Percentiles rank a stretch among this genome's conserved stretches.
phyloP scores from a whole-genome alignment of 2,797 vertebrate genomes.

The Falco berigora region DNA sequence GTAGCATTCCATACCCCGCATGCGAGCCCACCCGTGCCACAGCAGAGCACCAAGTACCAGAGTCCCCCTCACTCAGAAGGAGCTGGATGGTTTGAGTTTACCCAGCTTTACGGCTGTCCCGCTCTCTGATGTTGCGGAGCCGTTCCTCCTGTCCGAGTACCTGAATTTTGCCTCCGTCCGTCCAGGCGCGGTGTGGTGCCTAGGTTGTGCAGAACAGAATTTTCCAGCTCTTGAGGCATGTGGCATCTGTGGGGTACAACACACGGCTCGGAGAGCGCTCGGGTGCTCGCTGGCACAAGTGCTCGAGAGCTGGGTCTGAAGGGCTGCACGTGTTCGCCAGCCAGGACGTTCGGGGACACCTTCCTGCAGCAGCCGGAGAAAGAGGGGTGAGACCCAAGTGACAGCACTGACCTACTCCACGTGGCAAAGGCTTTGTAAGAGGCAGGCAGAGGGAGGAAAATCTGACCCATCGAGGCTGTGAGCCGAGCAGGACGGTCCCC shows the following conservation, averaged over 20 bases:
- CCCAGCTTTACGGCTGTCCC: background rate
- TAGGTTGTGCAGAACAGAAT: too few relatives aligned
- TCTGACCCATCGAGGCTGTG: background rate
- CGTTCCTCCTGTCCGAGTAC: background rate
- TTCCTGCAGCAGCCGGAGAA: background rate
- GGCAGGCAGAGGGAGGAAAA: background rate
- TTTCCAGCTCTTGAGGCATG: background rate
- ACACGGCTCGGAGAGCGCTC: rapidly evolving
- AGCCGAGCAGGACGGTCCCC: background rate
- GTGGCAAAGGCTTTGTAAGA: background rate
- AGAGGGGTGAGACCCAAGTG: background rate
- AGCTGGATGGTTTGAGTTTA: background rate
- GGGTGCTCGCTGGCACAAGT: background rate
- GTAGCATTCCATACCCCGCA: background rate
- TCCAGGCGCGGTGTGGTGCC: rapidly evolving
- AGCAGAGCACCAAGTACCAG: background rate
- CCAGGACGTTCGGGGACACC: background rate
- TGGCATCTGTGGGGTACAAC: background rate
- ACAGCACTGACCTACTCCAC: background rate
- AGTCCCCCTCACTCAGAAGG: background rate
- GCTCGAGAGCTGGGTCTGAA: background rate
- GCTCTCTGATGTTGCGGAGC: background rate
- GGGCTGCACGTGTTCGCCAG: background rate
- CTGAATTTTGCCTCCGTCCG: background rate
- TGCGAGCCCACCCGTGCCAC: too few relatives aligned